These are phyloP conservation scores for Erythrolamprus reginae DNA, from an alignment of 2,113 vertebrate genomes.

Conservation along the genomic window DNA sequence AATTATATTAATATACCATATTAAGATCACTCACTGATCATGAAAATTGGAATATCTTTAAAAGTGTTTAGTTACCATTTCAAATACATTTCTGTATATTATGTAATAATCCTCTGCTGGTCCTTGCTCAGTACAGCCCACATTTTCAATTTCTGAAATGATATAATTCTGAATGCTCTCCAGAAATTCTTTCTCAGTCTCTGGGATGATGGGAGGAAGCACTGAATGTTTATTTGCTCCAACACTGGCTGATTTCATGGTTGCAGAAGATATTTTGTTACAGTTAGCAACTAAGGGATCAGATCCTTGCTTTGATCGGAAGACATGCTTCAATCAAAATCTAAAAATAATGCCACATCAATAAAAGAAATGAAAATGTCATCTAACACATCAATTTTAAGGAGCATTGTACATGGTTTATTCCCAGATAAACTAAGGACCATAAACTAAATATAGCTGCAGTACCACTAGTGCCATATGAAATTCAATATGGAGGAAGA, in stretches of 20 bases:
- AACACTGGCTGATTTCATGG: not conserved
- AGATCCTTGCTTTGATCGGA: slow-evolving; percentile 15
- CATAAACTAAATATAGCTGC: not conserved
- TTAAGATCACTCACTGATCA: not conserved
- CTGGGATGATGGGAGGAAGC: slow-evolving; percentile 33
- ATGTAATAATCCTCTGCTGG: slow-evolving; percentile 59
- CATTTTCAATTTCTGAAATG: slow-evolving; percentile 55
- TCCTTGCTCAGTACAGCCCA: slow-evolving; percentile 49
- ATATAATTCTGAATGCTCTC: slow-evolving; percentile 55
- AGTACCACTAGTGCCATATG: not conserved
- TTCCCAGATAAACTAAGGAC: not conserved
- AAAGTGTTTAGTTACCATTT: slow-evolving; percentile 57
- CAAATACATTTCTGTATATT: slow-evolving; percentile 65
- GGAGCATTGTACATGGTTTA: not conserved
- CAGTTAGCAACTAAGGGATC: not conserved
- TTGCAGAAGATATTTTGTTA: slow-evolving; percentile 15
- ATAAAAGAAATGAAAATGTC: not conserved
- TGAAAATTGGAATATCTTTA: not conserved
- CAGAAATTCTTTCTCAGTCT: slow-evolving; percentile 61
- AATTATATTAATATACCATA: too few relatives aligned
- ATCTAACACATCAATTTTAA: not conserved
- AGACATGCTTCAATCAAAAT: slow-evolving; percentile 7
- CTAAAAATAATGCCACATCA: slow-evolving; percentile 14
- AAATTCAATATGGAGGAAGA: not conserved
- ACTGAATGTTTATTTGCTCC: not conserved